A percentile compares a stretch with the other conserved stretches of the same genome.
Conservation (phyloP, 2,113 vertebrate genomes). For the Ginglymostoma cirratum region DNA sequence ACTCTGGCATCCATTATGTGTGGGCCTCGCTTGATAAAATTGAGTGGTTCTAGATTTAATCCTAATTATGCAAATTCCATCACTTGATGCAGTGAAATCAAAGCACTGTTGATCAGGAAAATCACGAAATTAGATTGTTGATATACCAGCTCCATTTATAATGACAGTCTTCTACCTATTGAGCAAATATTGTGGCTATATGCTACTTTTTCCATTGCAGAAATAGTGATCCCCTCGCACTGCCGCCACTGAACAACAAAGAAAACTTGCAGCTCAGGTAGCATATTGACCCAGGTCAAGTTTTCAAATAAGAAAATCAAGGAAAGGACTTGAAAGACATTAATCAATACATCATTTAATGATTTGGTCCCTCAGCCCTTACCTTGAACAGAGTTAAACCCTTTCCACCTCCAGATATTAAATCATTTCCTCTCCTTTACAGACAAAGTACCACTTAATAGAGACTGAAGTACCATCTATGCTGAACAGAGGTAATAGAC, state of each 20-base stretch:
- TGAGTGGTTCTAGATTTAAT: neutral
- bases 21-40: neutral
- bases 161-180: neutral
- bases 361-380: neutral
- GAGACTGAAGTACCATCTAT: neutral
- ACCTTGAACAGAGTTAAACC: neutral
- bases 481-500: neutral
- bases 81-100: neutral
- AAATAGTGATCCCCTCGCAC: neutral
- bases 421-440: neutral
- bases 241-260: neutral
- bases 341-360: neutral
- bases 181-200: neutral
- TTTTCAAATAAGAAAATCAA: neutral
- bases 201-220: neutral
- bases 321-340: neutral
- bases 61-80: neutral
- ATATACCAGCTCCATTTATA: neutral
- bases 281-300: neutral
- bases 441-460: neutral
- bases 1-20: no score
- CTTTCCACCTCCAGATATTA: neutral
- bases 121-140: neutral
- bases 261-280: neutral
- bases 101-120: neutral